Conservation (phyloP, 2,113 vertebrate genomes). For the Nycticorax nycticorax region DNA sequence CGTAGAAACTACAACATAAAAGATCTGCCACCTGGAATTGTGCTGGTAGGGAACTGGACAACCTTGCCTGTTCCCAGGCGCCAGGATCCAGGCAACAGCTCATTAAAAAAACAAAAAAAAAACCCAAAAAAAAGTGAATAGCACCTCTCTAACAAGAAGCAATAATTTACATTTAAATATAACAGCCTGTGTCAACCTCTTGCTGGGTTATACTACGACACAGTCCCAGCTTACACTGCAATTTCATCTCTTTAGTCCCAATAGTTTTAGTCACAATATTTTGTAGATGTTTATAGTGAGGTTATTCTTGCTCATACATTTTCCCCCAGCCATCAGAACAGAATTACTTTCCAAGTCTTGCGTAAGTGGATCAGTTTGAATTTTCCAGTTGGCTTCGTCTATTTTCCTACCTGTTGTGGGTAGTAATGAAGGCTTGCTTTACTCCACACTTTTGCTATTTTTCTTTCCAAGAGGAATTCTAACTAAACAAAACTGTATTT, state of each 20-base stretch:
- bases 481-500: not conserved
- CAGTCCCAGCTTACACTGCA: not conserved
- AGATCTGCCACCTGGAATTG: not conserved
- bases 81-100: not conserved
- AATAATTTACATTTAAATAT: not conserved
- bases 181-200: not conserved
- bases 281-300: not conserved
- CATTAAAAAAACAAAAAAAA: not conserved
- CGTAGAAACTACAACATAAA: not conserved
- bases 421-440: not conserved
- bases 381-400: not conserved
- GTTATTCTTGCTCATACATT: not conserved
- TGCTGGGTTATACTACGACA: not conserved
- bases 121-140: not conserved
- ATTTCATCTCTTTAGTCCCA: not conserved
- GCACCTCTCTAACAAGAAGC: not conserved
- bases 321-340: not conserved
- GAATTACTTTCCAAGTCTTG: not conserved
- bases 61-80: not conserved
- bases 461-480: not conserved
- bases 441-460: not conserved
- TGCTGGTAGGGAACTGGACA: not conserved
- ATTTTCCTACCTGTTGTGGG: not conserved
- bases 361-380: not conserved
- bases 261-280: not conserved